Percentiles rank a stretch among this genome's conserved stretches.
Evolutionary conservation across 2,797 vertebrate species (phyloP).

Genomic region (Enteromius radiatus): DNA sequence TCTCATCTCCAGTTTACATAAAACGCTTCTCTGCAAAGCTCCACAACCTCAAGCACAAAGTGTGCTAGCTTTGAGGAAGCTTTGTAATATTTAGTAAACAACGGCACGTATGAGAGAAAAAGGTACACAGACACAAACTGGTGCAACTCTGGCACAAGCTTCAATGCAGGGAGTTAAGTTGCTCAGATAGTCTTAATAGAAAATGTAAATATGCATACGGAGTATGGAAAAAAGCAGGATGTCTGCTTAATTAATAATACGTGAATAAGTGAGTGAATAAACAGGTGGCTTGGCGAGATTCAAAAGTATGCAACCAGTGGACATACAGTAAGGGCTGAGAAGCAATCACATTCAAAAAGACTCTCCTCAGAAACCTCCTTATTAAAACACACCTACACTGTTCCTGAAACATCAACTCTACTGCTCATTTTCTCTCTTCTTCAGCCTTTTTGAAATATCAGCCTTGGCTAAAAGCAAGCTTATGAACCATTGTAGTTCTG

Average conservation of each 20-base stretch:
- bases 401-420: slow-evolving; percentile 30
- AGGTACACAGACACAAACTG: slow-evolving; percentile 7
- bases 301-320: background rate
- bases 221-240: background rate
- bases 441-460: background rate
- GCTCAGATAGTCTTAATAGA: background rate
- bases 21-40: background rate
- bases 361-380: background rate
- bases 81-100: slow-evolving; percentile 9
- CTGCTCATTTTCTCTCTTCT: background rate
- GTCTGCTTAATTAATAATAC: background rate
- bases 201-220: background rate
- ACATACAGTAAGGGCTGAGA: background rate
- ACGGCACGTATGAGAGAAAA: background rate
- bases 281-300: background rate
- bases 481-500: background rate
- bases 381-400: slow-evolving; percentile 47
- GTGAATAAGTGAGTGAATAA: background rate
- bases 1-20: background rate
- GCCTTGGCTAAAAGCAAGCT: slow-evolving; percentile 2
- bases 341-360: background rate
- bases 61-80: slow-evolving; percentile 17
- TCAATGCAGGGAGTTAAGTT: background rate
- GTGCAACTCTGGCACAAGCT: background rate
- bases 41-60: background rate